A percentile compares a stretch with the other conserved stretches of the same genome.
phyloP scores from a whole-genome alignment of 2,797 vertebrate genomes.

The Distichodus sexfasciatus region DNA sequence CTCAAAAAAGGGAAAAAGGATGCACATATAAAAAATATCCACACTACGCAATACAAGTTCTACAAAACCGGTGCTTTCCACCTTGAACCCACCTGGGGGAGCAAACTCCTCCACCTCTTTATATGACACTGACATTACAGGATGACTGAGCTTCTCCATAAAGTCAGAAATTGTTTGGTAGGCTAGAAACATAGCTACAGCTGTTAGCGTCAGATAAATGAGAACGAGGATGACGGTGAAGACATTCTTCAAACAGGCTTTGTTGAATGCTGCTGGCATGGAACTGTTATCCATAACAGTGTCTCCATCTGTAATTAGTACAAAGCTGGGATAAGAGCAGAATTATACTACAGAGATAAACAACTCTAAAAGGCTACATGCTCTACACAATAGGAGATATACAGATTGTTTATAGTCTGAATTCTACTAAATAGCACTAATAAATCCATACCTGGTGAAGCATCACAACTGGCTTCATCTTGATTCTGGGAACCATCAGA shows the following conservation, averaged over 20 bases:
- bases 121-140: slow-evolving; percentile 95
- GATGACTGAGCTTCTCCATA: slow-evolving; percentile 88
- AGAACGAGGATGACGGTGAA: slow-evolving; percentile 90
- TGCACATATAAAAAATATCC: not conserved
- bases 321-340: not conserved
- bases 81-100: slow-evolving; percentile 77
- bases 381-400: no score
- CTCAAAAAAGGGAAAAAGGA: not conserved
- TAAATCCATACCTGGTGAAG: slow-evolving; percentile 72
- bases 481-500: slow-evolving; percentile 54
- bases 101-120: slow-evolving; percentile 88
- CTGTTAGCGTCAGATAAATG: slow-evolving; percentile 90
- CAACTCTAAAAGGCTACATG: no score
- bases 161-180: slow-evolving; percentile 97
- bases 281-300: slow-evolving; percentile 59
- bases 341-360: no score
- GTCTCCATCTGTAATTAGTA: slow-evolving; percentile 71
- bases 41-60: not conserved
- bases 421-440: not conserved
- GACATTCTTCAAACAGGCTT: slow-evolving; percentile 90
- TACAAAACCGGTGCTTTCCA: not conserved
- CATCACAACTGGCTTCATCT: slow-evolving; percentile 62
- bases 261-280: slow-evolving; percentile 76
- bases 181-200: slow-evolving; percentile 88
- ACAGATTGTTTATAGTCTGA: no score